These are phyloP conservation scores for Gymnoscopelus microlampas DNA, from an alignment of 2,797 vertebrate genomes.

Conservation along the genomic window DNA sequence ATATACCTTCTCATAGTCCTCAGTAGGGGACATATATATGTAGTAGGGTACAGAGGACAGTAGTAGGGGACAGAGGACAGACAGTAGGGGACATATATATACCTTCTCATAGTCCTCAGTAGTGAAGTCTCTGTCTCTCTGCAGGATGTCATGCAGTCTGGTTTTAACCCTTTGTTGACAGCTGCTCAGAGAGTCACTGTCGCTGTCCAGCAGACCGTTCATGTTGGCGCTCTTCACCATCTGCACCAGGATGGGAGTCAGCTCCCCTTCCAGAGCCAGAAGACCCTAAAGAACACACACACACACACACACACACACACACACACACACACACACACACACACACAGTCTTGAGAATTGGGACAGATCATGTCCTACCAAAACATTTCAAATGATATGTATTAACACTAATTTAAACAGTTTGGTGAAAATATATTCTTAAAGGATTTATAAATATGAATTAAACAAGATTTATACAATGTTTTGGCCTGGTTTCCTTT, in stretches of 20 bases:
- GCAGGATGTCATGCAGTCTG: conserved; percentile 89
- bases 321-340: too few species aligned
- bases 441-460: too few species aligned
- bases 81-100: background rate
- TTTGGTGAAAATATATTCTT: too few species aligned
- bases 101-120: conserved; percentile 90
- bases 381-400: too few species aligned
- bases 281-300: conserved; percentile 77
- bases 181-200: conserved; percentile 89
- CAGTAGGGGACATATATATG: background rate
- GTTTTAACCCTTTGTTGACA: conserved; percentile 91
- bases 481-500: too few species aligned
- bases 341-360: too few species aligned
- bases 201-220: conserved; percentile 90
- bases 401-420: too few species aligned
- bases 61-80: too few species aligned
- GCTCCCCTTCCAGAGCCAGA: conserved; percentile 88
- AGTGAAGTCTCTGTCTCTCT: conserved; percentile 88
- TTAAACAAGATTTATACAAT: too few species aligned
- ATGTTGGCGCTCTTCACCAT: conserved; percentile 95
- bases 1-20: conserved; percentile 81
- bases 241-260: conserved; percentile 91
- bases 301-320: too few species aligned
- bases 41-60: too few species aligned
- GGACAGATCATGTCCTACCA: too few species aligned